phyloP scores from a whole-genome alignment of 2,113 vertebrate genomes.

The Menura novaehollandiae region DNA sequence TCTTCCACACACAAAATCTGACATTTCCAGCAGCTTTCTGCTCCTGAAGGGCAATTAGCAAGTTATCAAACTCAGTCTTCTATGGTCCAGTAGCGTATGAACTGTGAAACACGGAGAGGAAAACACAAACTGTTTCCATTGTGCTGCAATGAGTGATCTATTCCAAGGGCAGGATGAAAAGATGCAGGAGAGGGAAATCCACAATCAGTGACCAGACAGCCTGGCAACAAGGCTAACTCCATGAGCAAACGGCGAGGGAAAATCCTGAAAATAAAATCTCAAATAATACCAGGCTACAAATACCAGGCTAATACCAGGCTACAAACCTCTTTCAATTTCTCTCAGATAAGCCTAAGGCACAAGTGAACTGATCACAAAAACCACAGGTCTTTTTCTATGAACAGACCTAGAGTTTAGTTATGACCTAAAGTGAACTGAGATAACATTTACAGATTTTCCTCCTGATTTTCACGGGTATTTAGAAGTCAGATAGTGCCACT shows the following conservation, averaged over 20 bases:
- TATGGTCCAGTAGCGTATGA: background rate
- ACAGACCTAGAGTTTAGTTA: background rate
- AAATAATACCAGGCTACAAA: background rate
- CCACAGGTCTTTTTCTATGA: background rate
- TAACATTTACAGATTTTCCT: background rate
- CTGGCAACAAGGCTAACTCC: background rate
- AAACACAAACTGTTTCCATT: background rate
- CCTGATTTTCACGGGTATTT: background rate
- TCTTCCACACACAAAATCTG: background rate
- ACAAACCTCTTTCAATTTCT: background rate
- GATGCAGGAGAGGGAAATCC: background rate
- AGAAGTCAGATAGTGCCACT: background rate
- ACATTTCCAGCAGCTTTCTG: background rate
- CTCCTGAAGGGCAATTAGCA: background rate
- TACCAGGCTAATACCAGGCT: too few species aligned
- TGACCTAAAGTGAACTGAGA: background rate
- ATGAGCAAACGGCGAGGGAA: background rate
- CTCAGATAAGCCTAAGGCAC: background rate
- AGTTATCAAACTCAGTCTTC: background rate
- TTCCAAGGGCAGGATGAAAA: background rate
- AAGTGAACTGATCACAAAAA: background rate
- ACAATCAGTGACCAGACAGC: background rate
- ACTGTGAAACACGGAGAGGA: background rate
- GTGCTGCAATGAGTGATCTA: background rate
- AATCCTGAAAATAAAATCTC: background rate